phyloP scores from a whole-genome alignment of 2,888 invertebrate species.

The Pristionchus exspectatus region DNA sequence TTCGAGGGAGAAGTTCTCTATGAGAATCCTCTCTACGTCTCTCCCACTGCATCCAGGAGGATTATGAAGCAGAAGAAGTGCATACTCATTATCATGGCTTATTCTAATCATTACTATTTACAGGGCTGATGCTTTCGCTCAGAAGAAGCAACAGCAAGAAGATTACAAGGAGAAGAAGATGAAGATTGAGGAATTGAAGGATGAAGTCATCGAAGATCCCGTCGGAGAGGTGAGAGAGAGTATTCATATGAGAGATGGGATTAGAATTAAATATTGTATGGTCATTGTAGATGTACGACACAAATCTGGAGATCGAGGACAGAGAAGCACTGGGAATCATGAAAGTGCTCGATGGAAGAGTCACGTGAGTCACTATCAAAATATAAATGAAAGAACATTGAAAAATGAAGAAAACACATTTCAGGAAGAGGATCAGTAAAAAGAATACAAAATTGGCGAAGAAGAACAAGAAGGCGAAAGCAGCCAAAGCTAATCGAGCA shows the following conservation, averaged over 20 bases:
- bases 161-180: slow-evolving; percentile 49
- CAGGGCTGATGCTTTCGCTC: slow-evolving; percentile 21
- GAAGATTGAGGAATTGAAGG: slow-evolving; percentile 56
- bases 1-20: slow-evolving; percentile 93
- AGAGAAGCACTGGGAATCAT: slow-evolving; percentile 56
- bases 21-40: slow-evolving; percentile 93
- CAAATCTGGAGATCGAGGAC: slow-evolving; percentile 53
- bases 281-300: slow-evolving; percentile 57
- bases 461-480: slow-evolving; percentile 58
- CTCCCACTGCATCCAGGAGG: slow-evolving; percentile 86
- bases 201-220: slow-evolving; percentile 65
- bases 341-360: slow-evolving; percentile 57
- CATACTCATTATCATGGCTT: not conserved
- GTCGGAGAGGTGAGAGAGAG: slow-evolving; percentile 68
- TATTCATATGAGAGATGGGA: not conserved
- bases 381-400: not conserved
- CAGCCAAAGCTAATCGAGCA: slow-evolving; percentile 42
- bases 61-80: slow-evolving; percentile 53
- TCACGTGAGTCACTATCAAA: not conserved
- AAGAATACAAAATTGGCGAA: slow-evolving; percentile 47
- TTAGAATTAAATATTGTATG: not conserved
- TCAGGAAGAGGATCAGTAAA: slow-evolving; percentile 38
- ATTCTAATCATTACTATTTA: not conserved
- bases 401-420: not conserved
- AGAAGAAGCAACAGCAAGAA: slow-evolving; percentile 36